Evolutionary conservation across 2,888 invertebrate species (phyloP).

Genomic region (Calameuta idolon): DNA sequence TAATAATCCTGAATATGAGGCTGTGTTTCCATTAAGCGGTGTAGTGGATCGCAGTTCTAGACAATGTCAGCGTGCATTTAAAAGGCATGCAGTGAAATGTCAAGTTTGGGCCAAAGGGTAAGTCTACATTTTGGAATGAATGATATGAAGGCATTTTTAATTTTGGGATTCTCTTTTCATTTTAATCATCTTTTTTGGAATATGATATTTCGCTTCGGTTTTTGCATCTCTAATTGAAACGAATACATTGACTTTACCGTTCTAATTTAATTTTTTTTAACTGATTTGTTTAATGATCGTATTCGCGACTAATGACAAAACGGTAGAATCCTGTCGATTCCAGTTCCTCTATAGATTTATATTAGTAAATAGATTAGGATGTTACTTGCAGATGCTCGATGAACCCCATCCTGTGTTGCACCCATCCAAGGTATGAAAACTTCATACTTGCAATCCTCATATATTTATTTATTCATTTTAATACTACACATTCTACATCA

Average conservation of each 20-base stretch:
- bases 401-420: conserved; percentile 66
- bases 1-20: conserved; percentile 90
- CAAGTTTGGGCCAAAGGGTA: conserved; percentile 95
- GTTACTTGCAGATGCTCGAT: conserved; percentile 66
- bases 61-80: conserved; percentile 87
- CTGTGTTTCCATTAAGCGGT: conserved; percentile 76
- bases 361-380: conserved; percentile 58
- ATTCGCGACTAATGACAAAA: not conserved
- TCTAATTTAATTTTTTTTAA: not conserved
- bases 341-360: conserved; percentile 32
- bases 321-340: not conserved
- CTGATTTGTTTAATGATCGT: not conserved
- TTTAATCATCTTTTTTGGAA: no score
- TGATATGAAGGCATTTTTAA: not conserved
- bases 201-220: not conserved
- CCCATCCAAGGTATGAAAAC: conserved; percentile 64
- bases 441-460: conserved; percentile 28
- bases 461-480: not conserved
- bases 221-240: not conserved
- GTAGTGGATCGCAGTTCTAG: conserved; percentile 83
- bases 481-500: not conserved
- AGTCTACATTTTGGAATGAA: conserved; percentile 55
- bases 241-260: not conserved
- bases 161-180: not conserved
- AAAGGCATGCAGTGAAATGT: conserved; percentile 88